Percentiles rank a stretch among this genome's conserved stretches.
These are phyloP conservation scores for Dryobota labecula DNA, from an alignment of 2,888 invertebrate genomes.

Conservation along the genomic window DNA sequence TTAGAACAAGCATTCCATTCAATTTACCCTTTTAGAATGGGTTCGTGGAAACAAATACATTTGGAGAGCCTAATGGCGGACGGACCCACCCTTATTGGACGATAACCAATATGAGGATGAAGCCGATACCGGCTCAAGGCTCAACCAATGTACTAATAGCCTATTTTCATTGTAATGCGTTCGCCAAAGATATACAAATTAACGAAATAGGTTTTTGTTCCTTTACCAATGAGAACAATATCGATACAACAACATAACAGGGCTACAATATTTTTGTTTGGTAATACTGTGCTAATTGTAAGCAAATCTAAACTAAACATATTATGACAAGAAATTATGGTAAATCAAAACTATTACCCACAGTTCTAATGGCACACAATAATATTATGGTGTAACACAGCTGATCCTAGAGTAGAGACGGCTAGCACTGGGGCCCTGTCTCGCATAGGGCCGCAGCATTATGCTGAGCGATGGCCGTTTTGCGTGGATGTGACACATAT, in stretches of 20 bases:
- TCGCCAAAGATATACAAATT: constrained; percentile 45
- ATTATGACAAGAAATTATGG: not conserved
- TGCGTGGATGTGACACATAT: too few species aligned
- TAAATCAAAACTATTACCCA: not conserved
- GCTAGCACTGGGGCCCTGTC: too few species aligned
- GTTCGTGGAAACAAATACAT: constrained; percentile 61
- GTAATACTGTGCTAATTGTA: not conserved
- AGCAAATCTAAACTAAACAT: not conserved
- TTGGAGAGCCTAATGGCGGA: constrained; percentile 54
- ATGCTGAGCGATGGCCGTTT: too few species aligned
- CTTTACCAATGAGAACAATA: too few species aligned
- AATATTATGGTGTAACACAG: not conserved
- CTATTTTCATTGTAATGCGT: constrained; percentile 64
- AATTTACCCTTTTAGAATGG: constrained; percentile 54
- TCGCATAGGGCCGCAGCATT: too few species aligned
- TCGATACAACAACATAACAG: too few species aligned
- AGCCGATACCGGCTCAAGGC: constrained; percentile 61
- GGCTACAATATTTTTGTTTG: constrained; percentile 1
- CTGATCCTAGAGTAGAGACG: not conserved
- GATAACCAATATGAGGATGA: constrained; percentile 71
- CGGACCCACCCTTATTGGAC: constrained; percentile 68
- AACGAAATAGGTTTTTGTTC: constrained; percentile 29
- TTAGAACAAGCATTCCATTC: constrained; percentile 40
- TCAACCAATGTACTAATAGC: constrained; percentile 68
- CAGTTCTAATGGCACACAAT: not conserved